phyloP scores from a whole-genome alignment of 2,888 invertebrate species.

The Lepidocyrtoides sp. region DNA sequence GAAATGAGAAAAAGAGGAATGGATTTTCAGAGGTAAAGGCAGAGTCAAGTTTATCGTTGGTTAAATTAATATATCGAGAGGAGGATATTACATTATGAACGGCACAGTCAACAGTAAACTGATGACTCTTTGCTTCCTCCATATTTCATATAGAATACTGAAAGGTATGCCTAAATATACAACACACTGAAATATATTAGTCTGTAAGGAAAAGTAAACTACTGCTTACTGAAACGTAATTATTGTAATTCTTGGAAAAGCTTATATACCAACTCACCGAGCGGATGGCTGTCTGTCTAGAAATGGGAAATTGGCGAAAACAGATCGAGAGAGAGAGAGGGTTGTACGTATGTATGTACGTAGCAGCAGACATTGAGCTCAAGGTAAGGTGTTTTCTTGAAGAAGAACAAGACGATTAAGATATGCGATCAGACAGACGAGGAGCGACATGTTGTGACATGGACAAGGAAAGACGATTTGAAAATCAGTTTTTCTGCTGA shows the following conservation, averaged over 20 bases:
- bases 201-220: no score
- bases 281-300: slow-evolving; percentile 26
- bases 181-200: not conserved
- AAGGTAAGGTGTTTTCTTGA: not conserved
- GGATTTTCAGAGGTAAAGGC: not conserved
- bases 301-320: not conserved
- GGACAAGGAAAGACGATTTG: slow-evolving; percentile 43
- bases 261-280: not conserved
- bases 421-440: not conserved
- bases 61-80: not conserved
- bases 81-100: no score
- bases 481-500: not conserved
- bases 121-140: not conserved
- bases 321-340: not conserved
- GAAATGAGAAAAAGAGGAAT: not conserved
- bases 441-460: slow-evolving; percentile 42
- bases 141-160: no score
- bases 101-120: not conserved
- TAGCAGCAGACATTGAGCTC: not conserved
- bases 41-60: not conserved
- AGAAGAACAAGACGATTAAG: not conserved
- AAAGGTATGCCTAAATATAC: not conserved
- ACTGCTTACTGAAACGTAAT: not conserved
- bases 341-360: no score
- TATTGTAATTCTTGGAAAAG: slow-evolving; percentile 16